phyloP scores from a whole-genome alignment of 35 echinoderm and acorn worm genomes.

The Ophiothrix spiculata region DNA sequence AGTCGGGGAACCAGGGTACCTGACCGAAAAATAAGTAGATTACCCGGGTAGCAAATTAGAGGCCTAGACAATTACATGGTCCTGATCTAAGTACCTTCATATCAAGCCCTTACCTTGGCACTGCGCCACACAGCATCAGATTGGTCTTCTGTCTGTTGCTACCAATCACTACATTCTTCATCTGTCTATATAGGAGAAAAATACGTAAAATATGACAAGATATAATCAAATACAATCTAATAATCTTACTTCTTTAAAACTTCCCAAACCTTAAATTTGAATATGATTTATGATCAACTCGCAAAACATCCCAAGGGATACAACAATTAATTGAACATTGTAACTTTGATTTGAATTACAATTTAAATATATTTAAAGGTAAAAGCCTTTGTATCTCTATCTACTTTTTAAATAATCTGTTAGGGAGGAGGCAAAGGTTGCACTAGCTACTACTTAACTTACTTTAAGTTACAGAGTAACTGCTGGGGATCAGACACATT shows the following conservation, averaged over 20 bases:
- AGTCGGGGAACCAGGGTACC: no score
- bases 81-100: no score
- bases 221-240: background rate
- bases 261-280: background rate
- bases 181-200: slow-evolving; percentile 55
- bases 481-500: slow-evolving; percentile 70
- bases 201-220: background rate
- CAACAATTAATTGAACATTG: background rate
- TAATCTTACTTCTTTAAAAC: background rate
- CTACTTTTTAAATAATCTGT: no score
- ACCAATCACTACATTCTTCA: slow-evolving; percentile 94
- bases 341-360: no score
- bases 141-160: slow-evolving; percentile 95
- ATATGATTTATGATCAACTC: background rate
- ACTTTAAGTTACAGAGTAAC: slow-evolving; percentile 77
- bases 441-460: slow-evolving; percentile 30
- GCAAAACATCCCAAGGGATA: background rate
- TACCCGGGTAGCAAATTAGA: no score
- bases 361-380: no score
- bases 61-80: no score
- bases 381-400: no score
- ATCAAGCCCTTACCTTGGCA: slow-evolving; percentile 97
- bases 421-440: no score
- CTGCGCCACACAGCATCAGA: slow-evolving; percentile 94
- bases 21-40: no score